Evolutionary conservation across 2,113 vertebrate species (phyloP).

Genomic region (Caranx ignobilis): DNA sequence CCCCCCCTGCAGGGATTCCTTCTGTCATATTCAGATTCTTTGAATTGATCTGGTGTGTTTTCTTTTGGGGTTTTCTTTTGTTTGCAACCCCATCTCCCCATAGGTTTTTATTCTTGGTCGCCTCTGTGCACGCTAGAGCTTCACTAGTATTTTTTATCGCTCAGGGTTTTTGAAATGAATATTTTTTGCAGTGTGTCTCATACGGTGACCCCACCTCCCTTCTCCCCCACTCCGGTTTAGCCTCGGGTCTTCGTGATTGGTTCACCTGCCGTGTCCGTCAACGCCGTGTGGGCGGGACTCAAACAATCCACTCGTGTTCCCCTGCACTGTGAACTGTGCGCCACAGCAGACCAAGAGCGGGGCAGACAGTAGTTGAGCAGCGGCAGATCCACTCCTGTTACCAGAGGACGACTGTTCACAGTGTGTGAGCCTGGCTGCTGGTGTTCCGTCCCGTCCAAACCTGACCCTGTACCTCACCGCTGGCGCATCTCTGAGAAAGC

Average conservation of each 20-base stretch:
- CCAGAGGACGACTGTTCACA: slow-evolving; percentile 35
- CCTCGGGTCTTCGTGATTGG: slow-evolving; percentile 63
- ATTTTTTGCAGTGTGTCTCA: slow-evolving; percentile 60
- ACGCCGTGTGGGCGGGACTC: slow-evolving; percentile 72
- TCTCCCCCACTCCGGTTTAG: not conserved
- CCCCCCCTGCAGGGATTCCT: no score
- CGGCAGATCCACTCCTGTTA: slow-evolving; percentile 39
- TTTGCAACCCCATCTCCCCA: no score
- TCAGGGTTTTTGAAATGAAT: not conserved
- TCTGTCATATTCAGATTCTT: no score
- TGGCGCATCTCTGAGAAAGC: slow-evolving; percentile 20
- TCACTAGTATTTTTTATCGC: not conserved
- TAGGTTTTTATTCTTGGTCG: no score
- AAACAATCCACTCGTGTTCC: slow-evolving; percentile 76
- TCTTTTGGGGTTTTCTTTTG: no score
- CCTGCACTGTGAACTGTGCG: slow-evolving; percentile 57
- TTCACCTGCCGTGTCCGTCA: slow-evolving; percentile 58
- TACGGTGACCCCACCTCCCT: not conserved
- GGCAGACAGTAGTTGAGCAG: slow-evolving; percentile 45
- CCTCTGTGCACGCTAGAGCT: no score
- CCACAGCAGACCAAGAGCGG: slow-evolving; percentile 64
- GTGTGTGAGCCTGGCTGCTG: slow-evolving; percentile 11
- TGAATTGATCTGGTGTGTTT: no score
- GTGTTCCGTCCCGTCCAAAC: slow-evolving; percentile 12
- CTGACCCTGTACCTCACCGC: slow-evolving; percentile 10